Evolutionary conservation across 2,113 vertebrate genomes (phyloP).

Genomic region (Hyperopisus bebe): DNA sequence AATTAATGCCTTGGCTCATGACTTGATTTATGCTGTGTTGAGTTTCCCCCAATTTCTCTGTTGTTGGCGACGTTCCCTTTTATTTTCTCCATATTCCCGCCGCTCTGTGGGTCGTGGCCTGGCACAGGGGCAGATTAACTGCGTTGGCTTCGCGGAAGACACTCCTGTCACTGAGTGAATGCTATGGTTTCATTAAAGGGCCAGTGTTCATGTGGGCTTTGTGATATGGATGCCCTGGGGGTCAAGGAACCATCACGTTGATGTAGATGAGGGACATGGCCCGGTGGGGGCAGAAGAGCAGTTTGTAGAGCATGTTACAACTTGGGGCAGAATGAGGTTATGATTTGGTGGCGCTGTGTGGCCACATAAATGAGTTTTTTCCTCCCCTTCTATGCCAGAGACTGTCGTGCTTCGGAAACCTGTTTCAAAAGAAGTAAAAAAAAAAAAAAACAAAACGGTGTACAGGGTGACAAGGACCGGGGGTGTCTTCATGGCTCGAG

Average conservation of each 20-base stretch:
- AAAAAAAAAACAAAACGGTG: background rate
- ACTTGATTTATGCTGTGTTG: background rate
- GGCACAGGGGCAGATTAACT: background rate
- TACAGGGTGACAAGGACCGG: background rate
- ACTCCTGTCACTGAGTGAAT: slow-evolving; percentile 52
- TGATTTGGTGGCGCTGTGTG: background rate
- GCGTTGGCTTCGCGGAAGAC: slow-evolving; percentile 36
- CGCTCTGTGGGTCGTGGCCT: background rate
- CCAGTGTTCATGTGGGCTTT: slow-evolving; percentile 34
- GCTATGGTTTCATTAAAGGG: slow-evolving; percentile 64
- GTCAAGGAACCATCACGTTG: slow-evolving; percentile 6
- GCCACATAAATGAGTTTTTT: background rate
- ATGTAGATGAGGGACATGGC: background rate
- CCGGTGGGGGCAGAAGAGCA: slow-evolving; percentile 25
- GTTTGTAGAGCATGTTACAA: slow-evolving; percentile 16
- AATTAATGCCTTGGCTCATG: background rate
- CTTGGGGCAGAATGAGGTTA: background rate
- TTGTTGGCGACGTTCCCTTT: background rate
- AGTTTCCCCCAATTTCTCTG: background rate
- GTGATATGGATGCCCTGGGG: background rate
- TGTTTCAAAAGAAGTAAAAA: background rate
- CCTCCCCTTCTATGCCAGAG: background rate
- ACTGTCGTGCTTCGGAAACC: background rate
- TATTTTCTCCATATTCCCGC: background rate
- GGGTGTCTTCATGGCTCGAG: background rate